A percentile compares a stretch with the other conserved stretches of the same genome.
phyloP scores from a whole-genome alignment of 2,113 vertebrate genomes.

The Mugil cephalus region DNA sequence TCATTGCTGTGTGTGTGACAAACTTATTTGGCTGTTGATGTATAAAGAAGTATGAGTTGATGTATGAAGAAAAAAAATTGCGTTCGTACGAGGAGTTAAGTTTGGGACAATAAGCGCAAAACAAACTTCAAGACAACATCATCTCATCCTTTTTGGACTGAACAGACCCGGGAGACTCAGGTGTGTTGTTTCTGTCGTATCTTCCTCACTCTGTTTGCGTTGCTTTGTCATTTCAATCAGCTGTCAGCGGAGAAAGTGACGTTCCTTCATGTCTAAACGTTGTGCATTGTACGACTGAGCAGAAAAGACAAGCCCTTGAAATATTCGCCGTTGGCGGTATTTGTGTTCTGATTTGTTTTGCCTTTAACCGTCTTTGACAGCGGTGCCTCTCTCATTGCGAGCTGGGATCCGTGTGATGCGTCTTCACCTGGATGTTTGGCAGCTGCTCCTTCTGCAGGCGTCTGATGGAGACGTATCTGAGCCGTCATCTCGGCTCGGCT shows the following conservation, averaged over 20 bases:
- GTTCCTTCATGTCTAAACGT: neutral
- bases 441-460: constrained; percentile 31
- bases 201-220: too few species aligned
- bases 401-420: constrained; percentile 28
- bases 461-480: constrained; percentile 52
- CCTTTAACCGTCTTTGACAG: constrained; percentile 11
- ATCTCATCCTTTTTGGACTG: too few species aligned
- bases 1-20: too few species aligned
- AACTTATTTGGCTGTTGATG: too few species aligned
- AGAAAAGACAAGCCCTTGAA: neutral
- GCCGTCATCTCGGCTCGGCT: constrained; percentile 27
- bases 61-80: too few species aligned
- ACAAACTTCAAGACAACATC: too few species aligned
- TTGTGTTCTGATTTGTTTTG: constrained; percentile 47
- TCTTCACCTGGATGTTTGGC: constrained; percentile 61
- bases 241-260: neutral
- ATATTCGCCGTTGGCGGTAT: constrained; percentile 9
- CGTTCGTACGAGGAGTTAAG: too few species aligned
- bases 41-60: too few species aligned
- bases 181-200: neutral
- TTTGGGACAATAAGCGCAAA: too few species aligned
- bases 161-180: too few species aligned
- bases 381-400: neutral
- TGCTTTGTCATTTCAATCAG: neutral
- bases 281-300: constrained; percentile 2